These are phyloP conservation scores for Haliclona indistincta DNA, from an alignment of 37 sponge, comb jelly and placozoan species.

Conservation along the genomic window DNA sequence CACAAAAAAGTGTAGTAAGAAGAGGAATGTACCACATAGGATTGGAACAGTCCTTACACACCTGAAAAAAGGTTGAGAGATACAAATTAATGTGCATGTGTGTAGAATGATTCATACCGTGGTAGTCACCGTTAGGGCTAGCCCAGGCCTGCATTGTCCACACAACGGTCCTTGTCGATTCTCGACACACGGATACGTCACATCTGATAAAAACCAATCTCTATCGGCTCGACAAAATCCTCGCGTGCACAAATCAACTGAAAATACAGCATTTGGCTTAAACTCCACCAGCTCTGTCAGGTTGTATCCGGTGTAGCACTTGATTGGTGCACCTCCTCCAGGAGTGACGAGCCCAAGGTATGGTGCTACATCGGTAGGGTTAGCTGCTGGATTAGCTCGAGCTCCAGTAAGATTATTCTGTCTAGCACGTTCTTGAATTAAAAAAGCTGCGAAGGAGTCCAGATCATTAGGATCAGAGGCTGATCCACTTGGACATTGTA, in stretches of 20 bases:
- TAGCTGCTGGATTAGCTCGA: background rate
- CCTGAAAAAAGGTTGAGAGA: constrained; percentile 9
- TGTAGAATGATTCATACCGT: constrained; percentile 33
- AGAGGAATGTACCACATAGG: constrained; percentile 6
- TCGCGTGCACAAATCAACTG: constrained; percentile 49
- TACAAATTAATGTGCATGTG: background rate
- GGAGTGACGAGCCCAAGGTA: constrained; percentile 41
- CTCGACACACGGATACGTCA: constrained; percentile 55
- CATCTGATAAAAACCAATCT: constrained; percentile 48
- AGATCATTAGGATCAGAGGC: too few relatives aligned
- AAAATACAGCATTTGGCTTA: constrained; percentile 13
- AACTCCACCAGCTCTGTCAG: constrained; percentile 29
- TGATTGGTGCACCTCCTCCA: constrained; percentile 73
- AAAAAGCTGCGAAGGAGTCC: background rate
- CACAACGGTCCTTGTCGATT: constrained; percentile 73
- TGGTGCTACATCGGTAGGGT: constrained; percentile 69
- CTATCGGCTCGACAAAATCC: constrained; percentile 46
- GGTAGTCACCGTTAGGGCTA: constrained; percentile 65
- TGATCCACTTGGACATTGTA: constrained; percentile 9
- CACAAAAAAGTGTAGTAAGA: constrained; percentile 27
- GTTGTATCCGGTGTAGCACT: constrained; percentile 31
- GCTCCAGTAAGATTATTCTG: background rate
- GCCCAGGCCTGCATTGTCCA: constrained; percentile 77
- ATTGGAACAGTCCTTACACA: constrained; percentile 52
- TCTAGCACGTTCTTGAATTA: background rate